Base-by-base conservation (phyloP, 2,113 vertebrate genomes). In the Notothenia coriiceps region DNA sequence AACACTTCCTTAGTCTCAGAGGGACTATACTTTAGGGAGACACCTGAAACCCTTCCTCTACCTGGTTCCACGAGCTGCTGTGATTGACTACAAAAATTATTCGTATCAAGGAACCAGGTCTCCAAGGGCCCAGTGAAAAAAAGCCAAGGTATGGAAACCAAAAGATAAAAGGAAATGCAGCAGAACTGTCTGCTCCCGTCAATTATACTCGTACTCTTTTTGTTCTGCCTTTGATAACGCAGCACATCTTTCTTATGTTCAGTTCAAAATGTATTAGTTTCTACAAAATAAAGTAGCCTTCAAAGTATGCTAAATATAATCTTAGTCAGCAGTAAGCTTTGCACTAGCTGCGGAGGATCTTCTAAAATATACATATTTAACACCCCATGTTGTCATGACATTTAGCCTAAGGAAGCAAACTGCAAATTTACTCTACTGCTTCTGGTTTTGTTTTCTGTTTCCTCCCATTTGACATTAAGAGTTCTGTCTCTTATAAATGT, bases 81-180 rank as follows among this genome's bases (percentile, higher is more conserved):
- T 43, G 73, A 91, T 84, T 88, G 80, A 78, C 84, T 87, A 62
- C 47, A 70, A 84, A 78, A 88, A 79, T 77, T 10, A 55, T 81
- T 85, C 61, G 70, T 74, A 87, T 79, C 55, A 85, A 82, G 65
- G 77, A 87, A 77, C 61, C 18, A 35, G 67, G 68, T 86, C 77
- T 83, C 65, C 10, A 29, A 6, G n/a, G 76, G 72, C 22, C 43
- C 47, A 6, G 55, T 5, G 22, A 51, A 77, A 69, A 86, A 78
- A 56, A 33, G 0, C 13, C 25, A 54, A 64, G 51, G 11, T 69
- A 54, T 76, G 83, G 75, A 91, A 83, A 61, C 50, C 20, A 4
- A 33, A 12, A 82, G 82, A 91, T 91, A 35, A 91, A 89, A 89
- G 49, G 73, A 77, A 75, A 9, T 5, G 25, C 22, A 68, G 62